Base-by-base conservation (phyloP, 2,113 vertebrate genomes). In the Amia ocellicauda region DNA sequence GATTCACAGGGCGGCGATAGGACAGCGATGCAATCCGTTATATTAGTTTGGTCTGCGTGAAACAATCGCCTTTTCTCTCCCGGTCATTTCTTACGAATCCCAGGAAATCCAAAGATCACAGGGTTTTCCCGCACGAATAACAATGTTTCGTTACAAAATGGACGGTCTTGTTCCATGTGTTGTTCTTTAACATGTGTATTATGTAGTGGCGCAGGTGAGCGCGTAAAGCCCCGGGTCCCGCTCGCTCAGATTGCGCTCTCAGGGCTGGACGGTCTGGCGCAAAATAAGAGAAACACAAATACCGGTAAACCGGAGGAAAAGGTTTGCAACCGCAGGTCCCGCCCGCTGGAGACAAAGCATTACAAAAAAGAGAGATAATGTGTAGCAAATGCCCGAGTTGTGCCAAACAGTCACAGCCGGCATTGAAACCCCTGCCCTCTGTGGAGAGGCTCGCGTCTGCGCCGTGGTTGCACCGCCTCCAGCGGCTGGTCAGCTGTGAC, bases 131-230 rank as follows among this genome's bases (percentile, higher is more conserved):
- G 17, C 51, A 26, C 22, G 9, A 13, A 14, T n/a, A n/a, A 53
- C 24, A 14, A 24, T 53, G 16, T 26, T 14, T 23, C 26, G 20
- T 26, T 22, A 53, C 51, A 53, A 53, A 53, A 53, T 53, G 51
- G 51, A 53, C 20, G n/a, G n/a, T n/a, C n/a, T n/a, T n/a, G n/a
- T n/a, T n/a, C n/a, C n/a, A n/a, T n/a, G 22, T 53, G 22, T 26
- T 53, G 23, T 13, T 53, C 17, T 53, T 53, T n/a, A 53, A 53
- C 24, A n/a, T n/a, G n/a, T n/a, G n/a, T n/a, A 53, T 53, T 53
- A 53, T 13, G 27, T 53, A 5, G 27, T 26, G 16, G 51, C 20
- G 24, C 23, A 24, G 10, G 4, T 10, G 3, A 53, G 27, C n/a
- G n/a, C n/a, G n/a, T n/a, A n/a, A n/a, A n/a, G n/a, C n/a, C n/a